These are phyloP conservation scores for Danio choprae DNA, from an alignment of 2,797 vertebrate species.

Conservation along the genomic window DNA sequence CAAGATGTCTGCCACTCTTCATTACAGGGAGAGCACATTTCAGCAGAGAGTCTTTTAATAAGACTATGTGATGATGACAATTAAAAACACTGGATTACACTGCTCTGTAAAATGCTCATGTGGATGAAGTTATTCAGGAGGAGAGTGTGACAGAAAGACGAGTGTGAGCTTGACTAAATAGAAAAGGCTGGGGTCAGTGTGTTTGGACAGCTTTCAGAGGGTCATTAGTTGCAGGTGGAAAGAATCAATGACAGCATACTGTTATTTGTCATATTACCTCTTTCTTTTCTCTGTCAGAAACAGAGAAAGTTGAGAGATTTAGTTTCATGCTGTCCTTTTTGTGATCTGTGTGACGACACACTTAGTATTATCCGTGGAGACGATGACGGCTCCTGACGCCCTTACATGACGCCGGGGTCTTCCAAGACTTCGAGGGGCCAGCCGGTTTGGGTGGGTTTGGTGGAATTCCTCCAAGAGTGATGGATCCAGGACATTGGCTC, in stretches of 20 bases:
- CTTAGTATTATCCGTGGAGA: too few species aligned
- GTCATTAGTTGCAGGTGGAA: constrained; percentile 38
- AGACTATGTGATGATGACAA: neutral
- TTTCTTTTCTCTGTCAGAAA: neutral
- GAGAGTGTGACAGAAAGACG: neutral
- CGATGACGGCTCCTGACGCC: too few species aligned
- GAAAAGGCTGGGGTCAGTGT: constrained; percentile 28
- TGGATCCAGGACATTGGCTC: too few species aligned
- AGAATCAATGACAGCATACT: constrained; percentile 29
- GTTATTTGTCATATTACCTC: constrained; percentile 3
- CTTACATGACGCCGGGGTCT: too few species aligned
- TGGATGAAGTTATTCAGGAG: neutral
- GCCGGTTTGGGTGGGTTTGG: too few species aligned
- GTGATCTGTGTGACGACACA: too few species aligned
- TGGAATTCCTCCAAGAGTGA: too few species aligned
- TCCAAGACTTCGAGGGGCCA: too few species aligned
- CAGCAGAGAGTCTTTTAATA: constrained; percentile 16
- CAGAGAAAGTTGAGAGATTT: neutral
- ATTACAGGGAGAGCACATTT: constrained; percentile 34
- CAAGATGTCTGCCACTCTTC: constrained; percentile 40
- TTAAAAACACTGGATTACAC: neutral
- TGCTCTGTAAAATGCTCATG: constrained; percentile 7
- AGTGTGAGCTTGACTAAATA: neutral
- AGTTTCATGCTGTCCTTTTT: too few species aligned
- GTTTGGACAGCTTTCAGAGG: constrained; percentile 33